Conservation (phyloP, 2,113 vertebrate genomes). For the Chinchilla lanigera region DNA sequence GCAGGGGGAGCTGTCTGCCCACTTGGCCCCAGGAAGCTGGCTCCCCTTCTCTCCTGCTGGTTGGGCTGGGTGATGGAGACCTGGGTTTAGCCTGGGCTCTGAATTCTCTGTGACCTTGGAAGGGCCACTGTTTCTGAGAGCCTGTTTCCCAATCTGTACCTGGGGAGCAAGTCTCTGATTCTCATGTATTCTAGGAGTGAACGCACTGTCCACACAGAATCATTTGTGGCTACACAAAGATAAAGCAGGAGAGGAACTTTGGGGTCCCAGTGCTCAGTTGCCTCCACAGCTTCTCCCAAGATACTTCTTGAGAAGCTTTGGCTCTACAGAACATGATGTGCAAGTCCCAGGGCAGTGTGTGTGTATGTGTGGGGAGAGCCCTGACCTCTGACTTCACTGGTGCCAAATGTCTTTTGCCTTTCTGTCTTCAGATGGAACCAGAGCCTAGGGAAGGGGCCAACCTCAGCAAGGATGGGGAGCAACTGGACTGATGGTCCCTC, state of each 20-base stretch:
- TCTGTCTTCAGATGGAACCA: not conserved
- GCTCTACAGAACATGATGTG: not conserved
- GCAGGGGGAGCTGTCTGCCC: not conserved
- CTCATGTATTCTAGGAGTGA: not conserved
- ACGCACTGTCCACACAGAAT: not conserved
- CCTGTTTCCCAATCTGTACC: conserved; percentile 24
- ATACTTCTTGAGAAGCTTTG: not conserved
- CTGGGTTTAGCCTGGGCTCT: not conserved
- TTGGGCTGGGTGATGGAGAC: not conserved
- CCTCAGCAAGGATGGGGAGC: not conserved
- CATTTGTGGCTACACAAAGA: not conserved
- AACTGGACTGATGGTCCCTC: not conserved
- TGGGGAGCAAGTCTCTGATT: not conserved
- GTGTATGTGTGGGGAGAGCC: not conserved
- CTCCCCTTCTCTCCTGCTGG: not conserved
- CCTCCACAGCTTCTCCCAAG: not conserved
- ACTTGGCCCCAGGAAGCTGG: accelerated
- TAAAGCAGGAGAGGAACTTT: not conserved
- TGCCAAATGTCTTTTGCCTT: not conserved
- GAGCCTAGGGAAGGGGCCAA: not conserved
- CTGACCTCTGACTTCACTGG: not conserved
- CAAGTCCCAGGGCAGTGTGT: not conserved
- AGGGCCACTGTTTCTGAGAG: not conserved
- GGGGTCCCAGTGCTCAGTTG: not conserved
- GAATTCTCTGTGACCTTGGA: not conserved